Percentiles rank a stretch among this genome's conserved stretches.
Conservation (phyloP, 2,888 invertebrate species). For the Dasypolia templi region DNA sequence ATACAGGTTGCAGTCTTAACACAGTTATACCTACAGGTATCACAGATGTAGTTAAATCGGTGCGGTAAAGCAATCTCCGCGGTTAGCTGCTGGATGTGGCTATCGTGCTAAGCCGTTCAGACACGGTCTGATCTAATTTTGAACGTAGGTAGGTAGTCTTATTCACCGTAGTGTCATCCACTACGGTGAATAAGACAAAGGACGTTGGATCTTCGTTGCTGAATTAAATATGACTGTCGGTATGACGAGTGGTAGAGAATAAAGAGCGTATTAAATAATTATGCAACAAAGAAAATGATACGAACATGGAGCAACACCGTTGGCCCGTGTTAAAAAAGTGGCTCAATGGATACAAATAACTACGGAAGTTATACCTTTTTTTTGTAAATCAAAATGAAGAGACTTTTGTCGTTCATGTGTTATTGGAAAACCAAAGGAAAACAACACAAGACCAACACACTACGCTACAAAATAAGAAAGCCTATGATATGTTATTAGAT, state of each 20-base stretch:
- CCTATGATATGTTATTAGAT: neutral
- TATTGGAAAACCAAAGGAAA: neutral
- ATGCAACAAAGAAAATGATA: neutral
- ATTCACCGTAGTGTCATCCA: conserved; percentile 16
- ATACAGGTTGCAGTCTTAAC: conserved; percentile 22
- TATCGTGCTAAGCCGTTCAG: conserved; percentile 1
- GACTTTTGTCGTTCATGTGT: too few species aligned
- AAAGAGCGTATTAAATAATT: neutral
- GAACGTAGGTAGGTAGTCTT: conserved; percentile 13
- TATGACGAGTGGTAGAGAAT: neutral
- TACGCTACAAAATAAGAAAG: too few species aligned
- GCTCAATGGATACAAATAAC: neutral
- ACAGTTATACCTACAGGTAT: conserved; percentile 41
- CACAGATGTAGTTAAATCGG: conserved; percentile 32
- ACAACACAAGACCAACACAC: too few species aligned
- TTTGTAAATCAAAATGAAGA: neutral
- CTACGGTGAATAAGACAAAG: too few species aligned
- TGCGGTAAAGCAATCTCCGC: conserved; percentile 32
- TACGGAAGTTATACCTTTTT: neutral
- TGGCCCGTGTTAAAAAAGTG: too few species aligned
- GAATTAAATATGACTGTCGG: neutral
- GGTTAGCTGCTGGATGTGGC: conserved; percentile 21
- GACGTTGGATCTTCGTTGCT: neutral
- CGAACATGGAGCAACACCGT: too few species aligned
- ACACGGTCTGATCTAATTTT: neutral